Conservation (phyloP, 2,888 invertebrate species). For the Cylloceria caligata region DNA sequence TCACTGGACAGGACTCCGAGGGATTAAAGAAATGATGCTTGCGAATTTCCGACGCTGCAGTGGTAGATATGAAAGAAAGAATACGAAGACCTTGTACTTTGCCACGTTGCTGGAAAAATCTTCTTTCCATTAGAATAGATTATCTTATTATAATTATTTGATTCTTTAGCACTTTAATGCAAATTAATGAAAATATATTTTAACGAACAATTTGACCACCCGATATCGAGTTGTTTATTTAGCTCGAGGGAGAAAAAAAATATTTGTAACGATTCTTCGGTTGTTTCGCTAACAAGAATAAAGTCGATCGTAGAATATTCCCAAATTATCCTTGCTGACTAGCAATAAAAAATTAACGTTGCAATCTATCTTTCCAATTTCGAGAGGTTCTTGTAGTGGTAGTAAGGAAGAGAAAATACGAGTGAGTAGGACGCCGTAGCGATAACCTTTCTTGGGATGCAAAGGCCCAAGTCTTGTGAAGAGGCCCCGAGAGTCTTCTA, state of each 20-base stretch:
- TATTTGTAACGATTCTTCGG: not conserved
- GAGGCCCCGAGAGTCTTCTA: slow-evolving; percentile 76
- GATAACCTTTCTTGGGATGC: slow-evolving; percentile 79
- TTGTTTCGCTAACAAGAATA: not conserved
- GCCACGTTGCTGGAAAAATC: not conserved
- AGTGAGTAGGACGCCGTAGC: slow-evolving; percentile 54
- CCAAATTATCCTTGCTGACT: slow-evolving; percentile 24
- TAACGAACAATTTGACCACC: no score
- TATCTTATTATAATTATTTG: not conserved
- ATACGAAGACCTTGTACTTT: not conserved
- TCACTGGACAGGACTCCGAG: slow-evolving; percentile 11
- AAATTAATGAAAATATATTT: no score
- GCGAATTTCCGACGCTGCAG: slow-evolving; percentile 15
- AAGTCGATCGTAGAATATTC: slow-evolving; percentile 21
- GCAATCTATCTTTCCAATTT: slow-evolving; percentile 60
- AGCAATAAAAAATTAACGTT: slow-evolving; percentile 61
- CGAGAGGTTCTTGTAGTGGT: slow-evolving; percentile 6
- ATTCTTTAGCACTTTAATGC: not conserved
- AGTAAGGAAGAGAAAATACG: slow-evolving; percentile 3
- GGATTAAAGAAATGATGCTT: slow-evolving; percentile 54
- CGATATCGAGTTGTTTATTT: not conserved
- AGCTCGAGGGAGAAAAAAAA: not conserved
- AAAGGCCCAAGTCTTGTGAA: slow-evolving; percentile 74
- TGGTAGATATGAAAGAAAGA: not conserved
- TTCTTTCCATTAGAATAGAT: not conserved